Base-by-base conservation (phyloP, 1,140 invertebrate species). In the Dendrolimus kikuchii region DNA sequence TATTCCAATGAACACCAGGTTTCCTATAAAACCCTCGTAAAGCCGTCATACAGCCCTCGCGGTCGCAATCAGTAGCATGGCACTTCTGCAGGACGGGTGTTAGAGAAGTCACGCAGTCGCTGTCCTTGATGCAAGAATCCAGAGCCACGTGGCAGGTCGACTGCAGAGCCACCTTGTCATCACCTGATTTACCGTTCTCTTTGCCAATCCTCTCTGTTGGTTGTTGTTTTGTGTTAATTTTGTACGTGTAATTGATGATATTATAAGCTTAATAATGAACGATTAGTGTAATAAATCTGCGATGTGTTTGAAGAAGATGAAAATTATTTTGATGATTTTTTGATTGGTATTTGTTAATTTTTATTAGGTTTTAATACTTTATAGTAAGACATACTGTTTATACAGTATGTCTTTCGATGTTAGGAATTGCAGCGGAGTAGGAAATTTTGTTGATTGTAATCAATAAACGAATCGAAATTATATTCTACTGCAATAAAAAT, bases 21-120 rank as follows among this genome's bases (percentile, higher is more conserved):
- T 92, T 92, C 68, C 93, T 90, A 83, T 96, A 96, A 83, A 97
- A 96, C 49, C 91, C 90, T 72, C 95, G 92, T 60, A 97, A 80
- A n/a, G 94, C 93, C 49, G 92, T 89, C 95, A 96, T 96, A 78
- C 95, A 97, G 6, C 94, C 92, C 69, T 95, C 92, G 55, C 93
- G 89, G 68, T 94, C 92, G 84, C 95, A 96, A 42, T 90, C 90
- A 45, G 89, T 90, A 41, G 91, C 85, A 67, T 95, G 93, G 75
- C 95, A 97, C 68, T 93, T 92, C 74, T 92, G 92, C 61, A 96
- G 87, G 56, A 97, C 93, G 4, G 94, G 93, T 42, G 94, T 92
- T 51, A 97, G 87, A 44, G 93, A 89, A 51, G 89, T 88, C 69
- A 91, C 91, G 77, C 95, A 97, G 59, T 92, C 92, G 48, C 90